phyloP scores from a whole-genome alignment of 2,888 invertebrate species.

The Volucella inanis region DNA sequence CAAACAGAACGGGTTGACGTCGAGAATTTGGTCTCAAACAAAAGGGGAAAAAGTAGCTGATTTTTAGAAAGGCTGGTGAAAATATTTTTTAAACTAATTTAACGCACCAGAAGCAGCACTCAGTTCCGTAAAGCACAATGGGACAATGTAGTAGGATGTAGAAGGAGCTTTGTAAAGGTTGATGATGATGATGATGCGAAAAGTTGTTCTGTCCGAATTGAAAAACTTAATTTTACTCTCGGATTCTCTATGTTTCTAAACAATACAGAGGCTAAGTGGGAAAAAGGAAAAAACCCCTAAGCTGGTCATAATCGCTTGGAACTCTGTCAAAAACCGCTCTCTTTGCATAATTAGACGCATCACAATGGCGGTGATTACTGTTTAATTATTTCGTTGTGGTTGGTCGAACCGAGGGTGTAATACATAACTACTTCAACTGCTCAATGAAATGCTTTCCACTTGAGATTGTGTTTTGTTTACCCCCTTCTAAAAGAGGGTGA shows the following conservation, averaged over 20 bases:
- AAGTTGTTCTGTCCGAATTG: constrained; percentile 54
- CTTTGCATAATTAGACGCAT: constrained; percentile 61
- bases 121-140: constrained; percentile 41
- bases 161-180: not conserved
- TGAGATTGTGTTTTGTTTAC: not conserved
- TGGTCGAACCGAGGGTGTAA: constrained; percentile 25
- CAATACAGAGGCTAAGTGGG: not conserved
- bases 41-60: constrained; percentile 54
- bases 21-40: constrained; percentile 30
- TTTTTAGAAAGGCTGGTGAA: constrained; percentile 12
- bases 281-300: not conserved
- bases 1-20: not conserved
- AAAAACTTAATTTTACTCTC: constrained; percentile 49
- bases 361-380: constrained; percentile 53
- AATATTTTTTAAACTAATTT: constrained; percentile 67
- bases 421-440: no score
- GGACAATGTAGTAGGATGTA: not conserved
- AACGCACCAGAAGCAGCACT: constrained; percentile 61
- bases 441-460: not conserved
- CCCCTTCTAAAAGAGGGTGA: no score
- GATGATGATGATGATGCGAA: constrained; percentile 45
- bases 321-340: constrained; percentile 30
- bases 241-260: constrained; percentile 25
- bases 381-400: constrained; percentile 53
- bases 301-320: constrained; percentile 40